Percentiles rank a stretch among this genome's conserved stretches.
phyloP scores from a whole-genome alignment of 2,797 vertebrate genomes.

The Phalanger gymnotis region DNA sequence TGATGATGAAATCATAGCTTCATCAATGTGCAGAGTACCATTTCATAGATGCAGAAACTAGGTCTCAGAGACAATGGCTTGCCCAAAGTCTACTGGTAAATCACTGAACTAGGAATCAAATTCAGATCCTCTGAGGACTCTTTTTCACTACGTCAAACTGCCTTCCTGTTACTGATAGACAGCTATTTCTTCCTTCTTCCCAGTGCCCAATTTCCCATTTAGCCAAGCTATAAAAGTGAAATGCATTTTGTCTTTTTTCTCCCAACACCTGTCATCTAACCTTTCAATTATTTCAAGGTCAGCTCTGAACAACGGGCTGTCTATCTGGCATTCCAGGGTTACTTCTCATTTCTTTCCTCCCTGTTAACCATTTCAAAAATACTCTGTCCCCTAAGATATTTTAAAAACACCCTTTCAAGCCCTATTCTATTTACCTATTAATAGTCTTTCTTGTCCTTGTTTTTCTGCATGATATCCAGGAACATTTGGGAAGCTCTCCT shows the following conservation, averaged over 20 bases:
- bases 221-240: not conserved
- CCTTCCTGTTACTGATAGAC: not conserved
- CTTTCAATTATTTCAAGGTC: not conserved
- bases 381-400: not conserved
- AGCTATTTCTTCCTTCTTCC: not conserved
- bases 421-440: not conserved
- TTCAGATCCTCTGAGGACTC: not conserved
- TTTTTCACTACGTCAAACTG: not conserved
- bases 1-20: not conserved
- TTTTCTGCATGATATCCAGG: not conserved
- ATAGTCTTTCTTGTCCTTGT: not conserved
- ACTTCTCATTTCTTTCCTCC: not conserved
- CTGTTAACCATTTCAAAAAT: not conserved
- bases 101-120: not conserved
- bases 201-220: not conserved
- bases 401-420: not conserved
- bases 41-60: not conserved
- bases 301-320: not conserved
- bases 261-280: not conserved
- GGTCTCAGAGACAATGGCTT: not conserved
- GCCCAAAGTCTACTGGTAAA: not conserved
- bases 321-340: not conserved
- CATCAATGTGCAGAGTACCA: not conserved
- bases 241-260: not conserved
- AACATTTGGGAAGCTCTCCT: not conserved